Base-by-base conservation (phyloP, 1,140 invertebrate genomes). In the Druon quercuslanigerum region DNA sequence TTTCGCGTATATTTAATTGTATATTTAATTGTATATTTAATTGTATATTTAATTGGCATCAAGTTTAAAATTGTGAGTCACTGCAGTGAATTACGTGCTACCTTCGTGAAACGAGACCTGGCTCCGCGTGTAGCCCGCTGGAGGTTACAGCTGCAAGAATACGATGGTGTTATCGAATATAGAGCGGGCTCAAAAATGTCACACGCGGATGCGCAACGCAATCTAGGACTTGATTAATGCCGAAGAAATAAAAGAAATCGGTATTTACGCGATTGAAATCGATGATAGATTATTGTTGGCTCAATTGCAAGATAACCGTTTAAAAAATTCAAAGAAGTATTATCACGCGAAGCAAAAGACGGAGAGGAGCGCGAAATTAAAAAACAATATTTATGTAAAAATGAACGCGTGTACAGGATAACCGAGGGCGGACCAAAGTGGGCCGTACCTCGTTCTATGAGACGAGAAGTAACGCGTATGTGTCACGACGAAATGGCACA, bases 1-100 rank as follows among this genome's bases (percentile, higher is more conserved):
- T 89, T 87, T 72, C 57, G 86, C 1, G 71, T 86, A 2, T 92
- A 91, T 77, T 70, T 92, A 6, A 17, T 86, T 0, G 84, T n/a
- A n/a, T n/a, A n/a, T n/a, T n/a, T n/a, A n/a, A n/a, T n/a, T n/a
- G n/a, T n/a, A n/a, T n/a, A n/a, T n/a, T n/a, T n/a, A n/a, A n/a
- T n/a, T n/a, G 71, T 86, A 2, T 92, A 91, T 77, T 70, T 92
- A 6, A 17, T 86, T 0, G 84, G 85, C 0, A 84, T 85, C 19
- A 56, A 70, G 12, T 92, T 91, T 70, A 87, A 70, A 71, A 84
- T 86, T 60, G 83, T 89, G 0, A 86, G 78, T 0, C 79, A 84
- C 56, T 91, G 90, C 74, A 87, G 86, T 20, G 87, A 87, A 0
- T 19, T 57, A 13, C 40, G 40, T 2, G 40, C 40, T 46, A 46